Percentiles rank a stretch among this genome's conserved stretches.
These are phyloP conservation scores for Lipophrys pholis DNA, from an alignment of 2,113 vertebrate species.

Conservation along the genomic window DNA sequence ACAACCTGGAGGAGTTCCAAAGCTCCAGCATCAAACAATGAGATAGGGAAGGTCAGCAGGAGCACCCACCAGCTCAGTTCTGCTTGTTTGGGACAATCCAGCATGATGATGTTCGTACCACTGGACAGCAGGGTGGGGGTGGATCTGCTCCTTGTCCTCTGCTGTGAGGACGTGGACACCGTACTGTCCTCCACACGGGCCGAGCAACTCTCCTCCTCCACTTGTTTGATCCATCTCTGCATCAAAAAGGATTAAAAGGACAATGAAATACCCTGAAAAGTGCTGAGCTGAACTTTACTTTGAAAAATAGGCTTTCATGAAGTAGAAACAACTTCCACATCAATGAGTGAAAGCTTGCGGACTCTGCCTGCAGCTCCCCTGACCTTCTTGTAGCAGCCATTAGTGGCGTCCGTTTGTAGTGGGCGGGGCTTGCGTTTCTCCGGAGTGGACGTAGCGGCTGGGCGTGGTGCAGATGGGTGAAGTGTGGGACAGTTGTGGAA, in stretches of 20 bases:
- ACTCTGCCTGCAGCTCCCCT: background rate
- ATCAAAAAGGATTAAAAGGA: conserved; percentile 30
- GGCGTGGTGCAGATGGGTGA: conserved; percentile 95
- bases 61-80: background rate
- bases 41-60: too few relatives aligned
- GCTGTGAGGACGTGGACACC: conserved; percentile 91
- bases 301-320: too few relatives aligned
- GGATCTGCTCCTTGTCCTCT: conserved; percentile 92
- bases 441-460: conserved; percentile 99
- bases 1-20: background rate
- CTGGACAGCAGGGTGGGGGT: conserved; percentile 87
- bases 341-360: too few relatives aligned
- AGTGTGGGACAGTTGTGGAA: conserved; percentile 68
- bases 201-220: conserved; percentile 92
- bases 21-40: too few relatives aligned
- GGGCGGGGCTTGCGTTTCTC: conserved; percentile 92
- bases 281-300: too few relatives aligned
- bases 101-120: conserved; percentile 78
- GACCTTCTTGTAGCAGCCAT: conserved; percentile 98
- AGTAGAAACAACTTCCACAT: too few relatives aligned
- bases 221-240: conserved; percentile 98
- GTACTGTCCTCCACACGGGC: conserved; percentile 82
- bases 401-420: conserved; percentile 90
- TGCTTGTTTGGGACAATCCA: background rate
- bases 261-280: background rate